Evolutionary conservation across 2,797 vertebrate genomes (phyloP), one percentile per base, ranked within the genome.

Genomic region (Choloepus didactylus): DNA sequence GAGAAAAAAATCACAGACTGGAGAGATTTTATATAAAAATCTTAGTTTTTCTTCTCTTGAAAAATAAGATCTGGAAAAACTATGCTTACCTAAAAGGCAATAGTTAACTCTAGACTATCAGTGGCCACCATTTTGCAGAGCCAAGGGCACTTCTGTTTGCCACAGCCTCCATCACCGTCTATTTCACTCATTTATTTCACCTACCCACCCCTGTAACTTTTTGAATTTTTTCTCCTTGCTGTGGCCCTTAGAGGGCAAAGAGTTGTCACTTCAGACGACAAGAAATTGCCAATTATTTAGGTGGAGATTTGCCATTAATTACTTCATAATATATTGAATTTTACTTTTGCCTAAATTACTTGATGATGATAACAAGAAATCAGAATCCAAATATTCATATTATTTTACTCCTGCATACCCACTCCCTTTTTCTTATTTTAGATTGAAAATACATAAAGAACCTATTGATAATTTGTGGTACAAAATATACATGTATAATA

Each of bases 291-390:
- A 76, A 29, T 76, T 67, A 92, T 90, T 94, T 81, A 92, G 27
- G 19, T 93, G 35, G n/a, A 77, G 16, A 35, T 89, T n/a, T 91
- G 6, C 23, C n/a, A n/a, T 95, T 87, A 89, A 86, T 93, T 93
- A 41, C 66, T 66, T 12, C 54, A 3, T 38, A 69, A 29, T 21
- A 80, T 89, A 35, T 38, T 64, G 44, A 91, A 89, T 80, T 90
- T 95, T 89, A n/a, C 49, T 91, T 91, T 94, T 90, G 19, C 6
- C 79, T 88, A 73, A 85, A 70, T 29, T 81, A 59, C 25, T 49
- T 81, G 41, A 23, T 93, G 46, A 75, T 81, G 18, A 56, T 31
- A 49, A 41, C 41, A 31, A 64, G 77, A 41, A 23, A 12, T 77
- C 29, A 67, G 69, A 81, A 91, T 44, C 6, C 6, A 81, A 93